phyloP scores from a whole-genome alignment of 2,113 vertebrate genomes.

The Blennius ocellaris region DNA sequence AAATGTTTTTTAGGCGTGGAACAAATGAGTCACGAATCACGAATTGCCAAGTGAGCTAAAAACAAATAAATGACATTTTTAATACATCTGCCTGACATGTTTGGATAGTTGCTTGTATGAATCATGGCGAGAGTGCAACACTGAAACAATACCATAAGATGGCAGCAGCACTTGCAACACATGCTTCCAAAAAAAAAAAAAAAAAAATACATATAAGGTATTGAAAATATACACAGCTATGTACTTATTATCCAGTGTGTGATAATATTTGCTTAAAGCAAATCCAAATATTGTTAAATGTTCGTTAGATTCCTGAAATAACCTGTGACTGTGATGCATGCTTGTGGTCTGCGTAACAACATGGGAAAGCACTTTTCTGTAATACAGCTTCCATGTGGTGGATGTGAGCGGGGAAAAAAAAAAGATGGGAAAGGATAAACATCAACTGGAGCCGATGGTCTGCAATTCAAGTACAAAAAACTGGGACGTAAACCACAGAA shows the following conservation, averaged over 20 bases:
- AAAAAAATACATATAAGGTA: too few species aligned
- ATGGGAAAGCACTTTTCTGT: conserved; percentile 18
- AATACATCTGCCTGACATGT: conserved; percentile 11
- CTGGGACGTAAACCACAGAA: not conserved
- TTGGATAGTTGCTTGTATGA: not conserved
- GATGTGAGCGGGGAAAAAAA: conserved; percentile 33
- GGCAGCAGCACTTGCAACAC: conserved; percentile 61
- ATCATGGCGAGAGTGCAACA: conserved; percentile 38
- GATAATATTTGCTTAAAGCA: not conserved
- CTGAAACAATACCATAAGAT: conserved; percentile 60
- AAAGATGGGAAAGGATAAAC: conserved; percentile 2
- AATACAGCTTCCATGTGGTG: conserved; percentile 30
- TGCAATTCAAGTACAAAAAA: conserved; percentile 44
- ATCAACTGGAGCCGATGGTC: conserved; percentile 6
- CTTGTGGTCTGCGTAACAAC: conserved; percentile 16
- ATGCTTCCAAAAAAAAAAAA: not conserved
- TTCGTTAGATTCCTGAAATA: not conserved
- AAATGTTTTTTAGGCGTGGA: conserved; percentile 26
- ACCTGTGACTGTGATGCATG: conserved; percentile 10
- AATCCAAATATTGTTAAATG: not conserved
- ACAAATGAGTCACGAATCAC: conserved; percentile 27
- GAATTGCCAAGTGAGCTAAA: conserved; percentile 33
- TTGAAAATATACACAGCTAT: not conserved
- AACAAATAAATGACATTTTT: conserved; percentile 14
- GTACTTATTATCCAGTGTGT: not conserved